A percentile compares a stretch with the other conserved stretches of the same genome.
Conservation (phyloP, 2,888 invertebrate species). For the Spilosoma lubricipeda region DNA sequence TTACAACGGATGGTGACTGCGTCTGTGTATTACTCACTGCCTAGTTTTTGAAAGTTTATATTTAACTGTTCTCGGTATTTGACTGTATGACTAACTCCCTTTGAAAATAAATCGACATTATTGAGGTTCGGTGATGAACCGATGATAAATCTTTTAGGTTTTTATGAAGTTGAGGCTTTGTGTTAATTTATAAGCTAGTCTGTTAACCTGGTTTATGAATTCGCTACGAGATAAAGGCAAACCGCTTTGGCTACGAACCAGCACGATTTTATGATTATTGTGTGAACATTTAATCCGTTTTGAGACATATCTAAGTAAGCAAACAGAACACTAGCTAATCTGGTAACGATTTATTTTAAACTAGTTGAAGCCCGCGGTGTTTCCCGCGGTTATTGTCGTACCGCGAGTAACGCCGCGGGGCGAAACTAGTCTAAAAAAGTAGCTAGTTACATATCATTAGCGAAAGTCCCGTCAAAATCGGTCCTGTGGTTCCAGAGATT, state of each 20-base stretch:
- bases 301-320: neutral
- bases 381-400: no score
- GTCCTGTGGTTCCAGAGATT: no score
- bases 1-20: neutral
- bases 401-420: no score
- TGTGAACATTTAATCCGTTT: neutral
- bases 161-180: neutral
- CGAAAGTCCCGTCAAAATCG: no score
- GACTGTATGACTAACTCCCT: conserved; percentile 17
- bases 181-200: neutral
- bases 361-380: no score
- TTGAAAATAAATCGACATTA: conserved; percentile 13
- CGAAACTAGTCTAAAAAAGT: no score
- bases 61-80: conserved; percentile 23
- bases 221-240: no score
- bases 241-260: no score
- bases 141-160: neutral
- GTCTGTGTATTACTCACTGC: conserved; percentile 19
- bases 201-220: neutral
- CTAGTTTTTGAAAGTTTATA: conserved; percentile 18
- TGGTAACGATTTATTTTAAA: no score
- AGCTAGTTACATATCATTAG: no score
- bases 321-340: neutral
- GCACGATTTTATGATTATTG: no score
- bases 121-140: conserved; percentile 6